Base-by-base conservation (phyloP, 2,797 vertebrate species). In the Silurus lanzhouensis region DNA sequence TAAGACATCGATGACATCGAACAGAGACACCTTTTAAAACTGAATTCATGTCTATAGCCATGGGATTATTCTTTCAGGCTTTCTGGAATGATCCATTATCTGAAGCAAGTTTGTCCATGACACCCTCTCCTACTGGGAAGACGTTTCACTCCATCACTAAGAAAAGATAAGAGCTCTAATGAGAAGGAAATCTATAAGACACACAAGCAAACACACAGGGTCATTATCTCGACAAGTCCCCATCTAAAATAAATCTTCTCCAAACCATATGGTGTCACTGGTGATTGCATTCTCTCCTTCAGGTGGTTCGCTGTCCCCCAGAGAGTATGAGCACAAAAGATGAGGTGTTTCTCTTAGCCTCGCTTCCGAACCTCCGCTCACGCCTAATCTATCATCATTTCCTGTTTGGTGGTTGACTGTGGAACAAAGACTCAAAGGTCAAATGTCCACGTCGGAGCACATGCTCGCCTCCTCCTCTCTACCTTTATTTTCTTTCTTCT, bases 341-440 rank as follows among this genome's bases (percentile, higher is more conserved):
- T 92, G 90, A 89, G 88, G 90, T 89, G 89, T 88, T 85, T 91
- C 89, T 89, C 82, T 19, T 91, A 92, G 90, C 48, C 44, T 52
- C n/a, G n/a, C 58, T 46, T 79, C 38, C 27, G 38, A 31, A 63
- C 15, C 58, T 79, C 58, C 12, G 15, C 58, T 79, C 58, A 63
- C 1, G 44, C 46, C 60, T 66, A 66, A 81, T 81, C 78, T 81
- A 66, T 81, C 31, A 64, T 81, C 46, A 66, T 95, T 95, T 94
- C 95, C 94, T 87, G 91, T 89, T 90, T 92, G 89, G 92, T 91
- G 94, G 93, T 91, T 92, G 90, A 89, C 91, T 84, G 83, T 89
- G 66, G 70, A 88, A 87, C 87, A 87, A 92, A 90, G 90, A 89
- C 88, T 90, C 79, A 93, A 94, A 95, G 95, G 94, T 95, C 93